Base-by-base conservation (phyloP, 2,113 vertebrate species). In the Pseudonaja textilis region DNA sequence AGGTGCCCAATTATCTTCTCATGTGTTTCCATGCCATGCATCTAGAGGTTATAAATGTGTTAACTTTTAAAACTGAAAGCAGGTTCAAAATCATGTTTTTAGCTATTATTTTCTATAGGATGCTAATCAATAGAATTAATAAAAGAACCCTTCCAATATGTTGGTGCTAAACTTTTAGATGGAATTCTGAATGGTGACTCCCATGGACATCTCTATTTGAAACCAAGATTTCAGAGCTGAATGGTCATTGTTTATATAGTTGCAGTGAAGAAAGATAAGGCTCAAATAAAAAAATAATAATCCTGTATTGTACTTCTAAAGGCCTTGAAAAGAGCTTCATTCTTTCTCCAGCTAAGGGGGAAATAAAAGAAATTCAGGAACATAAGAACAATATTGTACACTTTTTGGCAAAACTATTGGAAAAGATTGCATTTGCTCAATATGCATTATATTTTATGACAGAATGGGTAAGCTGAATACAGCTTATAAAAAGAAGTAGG, bases 361-460 rank as follows among this genome's bases (percentile, higher is more conserved):
- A 88, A 94, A 88, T 42, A 56, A 93, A 74, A 93, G 91, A 91
- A 94, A 93, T 93, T 91, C 42, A 88, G 29, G 45, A 94, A 85
- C 29, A 91, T 57, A 89, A 95, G 85, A 85, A 95, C 86, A 94
- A 93, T 57, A 57, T 57, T 57, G 56, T 90, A 87, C 16, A 88
- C 45, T 42, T 92, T 89, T 91, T 61, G 56, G 87, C 52, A 90
- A 18, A 57, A 52, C 85, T 59, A 22, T 69, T 69, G 12, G 20
- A 89, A 94, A 96, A 10, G 0, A 91, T 92, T 8, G 87, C 93
- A 95, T 95, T 95, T 96, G 92, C 59, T 95, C 86, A 89, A 64
- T 88, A 91, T 94, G 85, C 6, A 90, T 94, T 93, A 90, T 93
- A 25, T 94, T 94, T 94, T 54, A 45, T 89, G 90, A 96, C 93